Evolutionary conservation across 2,797 vertebrate species (phyloP), one percentile per base, ranked within the genome.

Genomic region (Okamejei kenojei): DNA sequence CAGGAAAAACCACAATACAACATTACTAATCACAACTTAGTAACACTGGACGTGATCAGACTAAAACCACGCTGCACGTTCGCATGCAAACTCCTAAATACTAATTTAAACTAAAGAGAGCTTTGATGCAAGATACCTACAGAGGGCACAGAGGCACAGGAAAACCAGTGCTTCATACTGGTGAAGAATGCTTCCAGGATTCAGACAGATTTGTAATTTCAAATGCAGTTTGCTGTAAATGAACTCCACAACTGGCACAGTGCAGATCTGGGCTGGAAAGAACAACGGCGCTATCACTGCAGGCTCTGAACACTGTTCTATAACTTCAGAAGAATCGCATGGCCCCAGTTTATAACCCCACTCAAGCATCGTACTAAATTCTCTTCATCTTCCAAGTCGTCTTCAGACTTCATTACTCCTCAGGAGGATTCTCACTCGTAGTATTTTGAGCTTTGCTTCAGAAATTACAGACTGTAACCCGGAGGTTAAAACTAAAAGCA

Each of bases 111-210:
- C 61, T 88, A 35, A 29, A 65, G 21, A 21, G 63, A 35, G 63
- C 63, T 68, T 68, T 32, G 38, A 23, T 0, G 29, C 0, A 17
- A 84, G 94, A 96, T 98, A 99, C 98, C 96, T 97, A 99, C 98
- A 95, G 97, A 94, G 96, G 97, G 97, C 95, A 95, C 96, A 74
- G 98, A 97, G 93, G 98, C 97, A 96, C 98, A 98, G 94, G 98
- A 97, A 94, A 98, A 96, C 98, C 98, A 99, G 94, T 97, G 97
- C 95, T 95, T 98, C 98, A 99, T 99, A 95, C 94, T 98, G 95
- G 95, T 94, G 95, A 95, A 94, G 95, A 96, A 63, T 95, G 94
- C 95, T 95, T 96, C 95, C 96, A 94, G 96, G 82, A 95, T 95
- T 96, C 95, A 94, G 71, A 96, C 95, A 95, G 96, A 95, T 93